phyloP scores from a whole-genome alignment of 2,888 invertebrate species.

The Acleris cristana region DNA sequence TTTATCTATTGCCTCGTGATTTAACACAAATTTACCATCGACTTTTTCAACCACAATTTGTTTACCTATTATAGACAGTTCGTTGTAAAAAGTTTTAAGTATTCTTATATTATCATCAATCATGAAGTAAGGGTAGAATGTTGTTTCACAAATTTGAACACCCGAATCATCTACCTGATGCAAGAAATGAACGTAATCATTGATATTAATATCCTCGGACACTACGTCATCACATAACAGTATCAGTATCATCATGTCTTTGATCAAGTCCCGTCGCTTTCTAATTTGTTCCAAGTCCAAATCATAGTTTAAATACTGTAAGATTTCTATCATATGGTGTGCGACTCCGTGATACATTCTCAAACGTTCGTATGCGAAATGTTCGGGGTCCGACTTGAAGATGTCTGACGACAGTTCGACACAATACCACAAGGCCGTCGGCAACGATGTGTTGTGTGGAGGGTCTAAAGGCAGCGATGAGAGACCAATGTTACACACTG shows the following conservation, averaged over 20 bases:
- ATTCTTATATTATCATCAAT: constrained; percentile 39
- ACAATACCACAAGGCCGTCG: constrained; percentile 57
- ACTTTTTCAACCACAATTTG: constrained; percentile 44
- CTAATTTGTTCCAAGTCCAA: constrained; percentile 47
- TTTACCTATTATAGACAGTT: constrained; percentile 41
- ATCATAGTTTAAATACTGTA: constrained; percentile 48
- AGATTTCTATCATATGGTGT: constrained; percentile 51
- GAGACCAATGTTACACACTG: constrained; percentile 52
- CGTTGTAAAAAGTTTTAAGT: constrained; percentile 47
- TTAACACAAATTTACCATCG: constrained; percentile 38
- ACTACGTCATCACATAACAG: constrained; percentile 44
- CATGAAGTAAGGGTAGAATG: constrained; percentile 47
- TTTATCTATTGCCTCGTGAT: constrained; percentile 40
- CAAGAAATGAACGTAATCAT: constrained; percentile 48
- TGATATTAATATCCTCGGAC: constrained; percentile 46
- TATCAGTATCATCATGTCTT: constrained; percentile 49
- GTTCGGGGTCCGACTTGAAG: constrained; percentile 51
- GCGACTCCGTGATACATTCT: constrained; percentile 48
- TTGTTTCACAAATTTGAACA: constrained; percentile 45
- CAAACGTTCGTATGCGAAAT: constrained; percentile 51
- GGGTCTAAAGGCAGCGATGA: constrained; percentile 57
- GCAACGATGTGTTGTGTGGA: constrained; percentile 45
- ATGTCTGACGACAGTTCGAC: constrained; percentile 52
- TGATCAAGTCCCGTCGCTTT: constrained; percentile 48
- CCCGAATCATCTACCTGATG: constrained; percentile 33